These are phyloP conservation scores for Ctenopoma kingsleyae DNA, from an alignment of 2,797 vertebrate genomes.

Conservation along the genomic window DNA sequence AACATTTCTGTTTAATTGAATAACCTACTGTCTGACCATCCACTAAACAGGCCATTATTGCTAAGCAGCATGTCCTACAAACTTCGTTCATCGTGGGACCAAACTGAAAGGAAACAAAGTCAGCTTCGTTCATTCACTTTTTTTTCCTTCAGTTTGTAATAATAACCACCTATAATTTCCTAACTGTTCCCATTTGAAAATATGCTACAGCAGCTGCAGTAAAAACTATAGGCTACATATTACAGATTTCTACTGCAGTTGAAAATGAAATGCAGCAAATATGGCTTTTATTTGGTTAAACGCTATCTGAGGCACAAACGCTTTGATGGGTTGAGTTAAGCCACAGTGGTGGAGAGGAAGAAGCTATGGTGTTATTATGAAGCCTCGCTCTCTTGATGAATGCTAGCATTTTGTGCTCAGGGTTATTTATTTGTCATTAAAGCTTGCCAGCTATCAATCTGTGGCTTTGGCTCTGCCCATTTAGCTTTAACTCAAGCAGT, in stretches of 20 bases:
- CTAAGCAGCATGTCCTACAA: neutral
- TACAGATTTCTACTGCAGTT: conserved; percentile 20
- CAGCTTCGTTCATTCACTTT: neutral
- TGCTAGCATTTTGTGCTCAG: conserved; percentile 28
- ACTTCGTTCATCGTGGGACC: too few relatives aligned
- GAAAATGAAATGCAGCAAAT: conserved; percentile 14
- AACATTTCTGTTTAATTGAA: too few relatives aligned
- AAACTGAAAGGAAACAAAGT: conserved; percentile 5
- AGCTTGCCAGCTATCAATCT: conserved; percentile 31
- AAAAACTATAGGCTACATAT: neutral
- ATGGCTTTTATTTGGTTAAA: conserved; percentile 22
- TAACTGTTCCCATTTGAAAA: conserved; percentile 24
- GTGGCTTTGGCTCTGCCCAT: conserved; percentile 35
- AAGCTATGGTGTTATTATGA: conserved; percentile 29
- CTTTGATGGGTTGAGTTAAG: conserved; percentile 30
- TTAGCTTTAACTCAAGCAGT: conserved; percentile 39
- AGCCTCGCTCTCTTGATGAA: conserved; percentile 22
- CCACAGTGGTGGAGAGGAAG: conserved; percentile 24
- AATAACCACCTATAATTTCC: conserved; percentile 14
- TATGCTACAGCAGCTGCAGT: conserved; percentile 12
- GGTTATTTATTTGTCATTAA: conserved; percentile 49
- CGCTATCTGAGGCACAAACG: conserved; percentile 31
- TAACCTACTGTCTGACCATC: too few relatives aligned
- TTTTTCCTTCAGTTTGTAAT: conserved; percentile 11
- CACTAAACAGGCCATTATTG: too few relatives aligned